phyloP scores from a whole-genome alignment of 2,797 vertebrate genomes.

The Galagoides demidoff region DNA sequence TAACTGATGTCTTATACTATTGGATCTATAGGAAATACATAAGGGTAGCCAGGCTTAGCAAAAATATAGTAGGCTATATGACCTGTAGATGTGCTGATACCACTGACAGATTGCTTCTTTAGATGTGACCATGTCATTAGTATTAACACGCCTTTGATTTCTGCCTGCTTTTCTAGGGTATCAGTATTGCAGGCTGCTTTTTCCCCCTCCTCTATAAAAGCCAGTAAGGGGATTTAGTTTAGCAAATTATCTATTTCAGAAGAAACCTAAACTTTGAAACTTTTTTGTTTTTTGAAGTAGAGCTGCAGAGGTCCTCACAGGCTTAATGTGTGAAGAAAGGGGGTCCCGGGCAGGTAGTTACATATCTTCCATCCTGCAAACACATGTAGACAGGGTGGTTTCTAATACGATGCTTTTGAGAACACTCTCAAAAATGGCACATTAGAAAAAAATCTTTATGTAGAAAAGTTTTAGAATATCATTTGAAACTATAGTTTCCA shows the following conservation, averaged over 20 bases:
- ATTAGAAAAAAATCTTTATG: constrained; percentile 32
- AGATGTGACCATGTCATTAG: constrained; percentile 76
- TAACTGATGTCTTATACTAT: constrained; percentile 81
- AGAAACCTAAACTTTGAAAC: constrained; percentile 30
- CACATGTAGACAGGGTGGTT: not conserved
- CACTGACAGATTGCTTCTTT: constrained; percentile 80
- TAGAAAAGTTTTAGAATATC: constrained; percentile 33
- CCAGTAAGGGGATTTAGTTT: constrained; percentile 53
- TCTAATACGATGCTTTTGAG: not conserved
- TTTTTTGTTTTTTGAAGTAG: constrained; percentile 46
- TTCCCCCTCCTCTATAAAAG: constrained; percentile 48
- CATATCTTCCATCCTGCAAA: not conserved
- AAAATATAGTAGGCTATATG: constrained; percentile 70
- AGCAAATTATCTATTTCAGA: constrained; percentile 27
- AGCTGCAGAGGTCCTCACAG: not conserved
- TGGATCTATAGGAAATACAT: constrained; percentile 82
- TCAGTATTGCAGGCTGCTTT: constrained; percentile 60
- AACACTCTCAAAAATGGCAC: not conserved
- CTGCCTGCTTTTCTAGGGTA: constrained; percentile 39
- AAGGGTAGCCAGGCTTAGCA: constrained; percentile 71
- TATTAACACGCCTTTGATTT: constrained; percentile 65
- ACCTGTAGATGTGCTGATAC: constrained; percentile 75
- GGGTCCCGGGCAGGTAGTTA: not conserved
- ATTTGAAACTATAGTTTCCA: constrained; percentile 47
- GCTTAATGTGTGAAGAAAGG: not conserved